Evolutionary conservation across 1,140 invertebrate species (phyloP).

Genomic region (Ostrea denselamellosa): DNA sequence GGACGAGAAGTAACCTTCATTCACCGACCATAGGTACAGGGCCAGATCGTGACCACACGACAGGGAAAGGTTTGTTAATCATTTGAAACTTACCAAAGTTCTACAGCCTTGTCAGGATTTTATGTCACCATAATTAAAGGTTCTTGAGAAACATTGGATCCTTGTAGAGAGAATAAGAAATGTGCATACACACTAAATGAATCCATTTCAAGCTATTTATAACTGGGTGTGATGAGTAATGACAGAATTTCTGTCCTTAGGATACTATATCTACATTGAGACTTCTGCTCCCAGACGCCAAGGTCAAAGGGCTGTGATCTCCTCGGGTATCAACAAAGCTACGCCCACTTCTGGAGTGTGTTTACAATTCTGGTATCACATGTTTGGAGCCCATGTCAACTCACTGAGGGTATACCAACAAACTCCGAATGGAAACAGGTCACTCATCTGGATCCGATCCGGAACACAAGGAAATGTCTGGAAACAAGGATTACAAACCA

Average conservation of each 20-base stretch:
- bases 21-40: constrained; percentile 76
- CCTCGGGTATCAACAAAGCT: constrained; percentile 62
- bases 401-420: constrained; percentile 70
- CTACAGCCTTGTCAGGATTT: no score
- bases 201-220: no score
- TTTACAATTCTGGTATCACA: constrained; percentile 86
- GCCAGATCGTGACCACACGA: constrained; percentile 71
- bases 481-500: constrained; percentile 63
- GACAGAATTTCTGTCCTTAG: constrained; percentile 47
- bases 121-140: no score
- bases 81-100: no score
- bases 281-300: constrained; percentile 69
- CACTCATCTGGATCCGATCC: constrained; percentile 71
- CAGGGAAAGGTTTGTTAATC: constrained; percentile 58
- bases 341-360: constrained; percentile 59
- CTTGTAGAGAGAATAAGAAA: no score
- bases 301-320: constrained; percentile 71
- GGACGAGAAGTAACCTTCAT: constrained; percentile 83
- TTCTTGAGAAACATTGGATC: no score
- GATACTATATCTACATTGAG: constrained; percentile 76
- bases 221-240: background rate
- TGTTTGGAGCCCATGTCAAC: constrained; percentile 83
- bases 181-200: no score
- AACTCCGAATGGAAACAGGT: constrained; percentile 48
- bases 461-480: constrained; percentile 73